phyloP scores from a whole-genome alignment of 1,140 invertebrate genomes.

The Lordiphosa collinella region DNA sequence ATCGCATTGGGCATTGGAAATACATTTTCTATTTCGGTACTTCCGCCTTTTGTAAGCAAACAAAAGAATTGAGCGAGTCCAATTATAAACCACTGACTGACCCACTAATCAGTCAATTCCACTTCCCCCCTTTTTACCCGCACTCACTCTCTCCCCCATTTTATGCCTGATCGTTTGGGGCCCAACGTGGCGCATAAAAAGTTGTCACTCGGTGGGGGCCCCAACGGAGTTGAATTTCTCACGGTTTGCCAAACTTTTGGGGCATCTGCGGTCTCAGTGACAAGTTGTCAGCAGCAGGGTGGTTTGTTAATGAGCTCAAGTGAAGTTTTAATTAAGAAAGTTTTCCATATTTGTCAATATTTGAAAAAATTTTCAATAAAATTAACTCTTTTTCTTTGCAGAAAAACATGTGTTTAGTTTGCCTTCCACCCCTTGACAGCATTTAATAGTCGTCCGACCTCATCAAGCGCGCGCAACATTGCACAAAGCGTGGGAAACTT shows the following conservation, averaged over 20 bases:
- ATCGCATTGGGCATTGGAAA: conserved; percentile 26
- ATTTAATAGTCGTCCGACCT: conserved; percentile 5
- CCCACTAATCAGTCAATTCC: conserved; percentile 16
- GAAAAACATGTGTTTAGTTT: too few relatives aligned
- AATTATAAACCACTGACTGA: conserved; percentile 11
- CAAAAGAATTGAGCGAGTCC: conserved; percentile 9
- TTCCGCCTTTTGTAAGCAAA: conserved; percentile 33
- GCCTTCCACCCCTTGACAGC: too few relatives aligned
- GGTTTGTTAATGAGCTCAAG: conserved; percentile 48
- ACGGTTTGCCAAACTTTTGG: conserved; percentile 27
- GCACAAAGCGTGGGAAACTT: conserved; percentile 65
- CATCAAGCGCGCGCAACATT: conserved; percentile 54
- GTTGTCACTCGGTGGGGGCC: conserved; percentile 37
- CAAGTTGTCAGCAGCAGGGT: conserved; percentile 63
- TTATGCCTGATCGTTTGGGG: not conserved
- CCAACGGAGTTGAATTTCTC: conserved; percentile 40
- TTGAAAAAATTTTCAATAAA: too few relatives aligned
- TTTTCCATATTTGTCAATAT: too few relatives aligned
- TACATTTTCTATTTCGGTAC: conserved; percentile 50
- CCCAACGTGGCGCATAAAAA: conserved; percentile 19
- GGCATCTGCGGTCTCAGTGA: conserved; percentile 5
- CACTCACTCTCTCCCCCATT: not conserved
- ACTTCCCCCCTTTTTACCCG: too few relatives aligned
- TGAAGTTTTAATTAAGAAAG: too few relatives aligned
- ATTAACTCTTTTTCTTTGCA: too few relatives aligned